Base-by-base conservation (phyloP, 2,888 invertebrate species). In the Saturnia japonica region DNA sequence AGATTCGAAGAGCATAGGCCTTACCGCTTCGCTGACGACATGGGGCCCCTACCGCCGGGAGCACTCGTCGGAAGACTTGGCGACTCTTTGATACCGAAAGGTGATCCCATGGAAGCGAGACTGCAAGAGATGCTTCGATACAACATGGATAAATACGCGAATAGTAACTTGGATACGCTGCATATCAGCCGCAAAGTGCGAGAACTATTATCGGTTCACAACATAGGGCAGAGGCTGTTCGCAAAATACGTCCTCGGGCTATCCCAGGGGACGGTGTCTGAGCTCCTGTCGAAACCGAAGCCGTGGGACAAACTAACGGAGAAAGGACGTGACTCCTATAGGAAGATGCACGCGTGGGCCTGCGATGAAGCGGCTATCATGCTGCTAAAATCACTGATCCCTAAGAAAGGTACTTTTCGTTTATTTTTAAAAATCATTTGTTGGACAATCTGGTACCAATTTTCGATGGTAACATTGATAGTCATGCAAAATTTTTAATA, bases 291-390 rank as follows among this genome's bases (percentile, higher is more conserved):
- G 79, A 99, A 99, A 89, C 99, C 99, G 71, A 99, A 99, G 89
- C 99, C 99, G 19, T 99, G 99, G 99, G 99, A 99, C 94, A 99
- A 99, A 94, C 95, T 99, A 86, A 99, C 99, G 72, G 99, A 99
- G 94, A 99, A 99, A 91, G 99, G 99, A 51, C 95, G 99, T 71
- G 99, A 99, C 94, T 99, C 99, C 82, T 99, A 99, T 94, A 95
- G 99, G 85, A 99, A 99, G 94, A 99, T 99, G 99, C 99, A 99
- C 94, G 98, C 98, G 83, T 99, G 99, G 99, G 98, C 99, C 78
- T 97, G 97, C 90, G 99, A 99, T 94, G 99, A 99, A 88, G 97
- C 97, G 85, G 99, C 99, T 84, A 98, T 99, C 85, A 96, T 98
- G 95, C 96, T 99, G 82, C 96, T 99, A 90, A 99, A 99, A 94